phyloP scores from a whole-genome alignment of 1,140 invertebrate species.

The Drosophila elegans region DNA sequence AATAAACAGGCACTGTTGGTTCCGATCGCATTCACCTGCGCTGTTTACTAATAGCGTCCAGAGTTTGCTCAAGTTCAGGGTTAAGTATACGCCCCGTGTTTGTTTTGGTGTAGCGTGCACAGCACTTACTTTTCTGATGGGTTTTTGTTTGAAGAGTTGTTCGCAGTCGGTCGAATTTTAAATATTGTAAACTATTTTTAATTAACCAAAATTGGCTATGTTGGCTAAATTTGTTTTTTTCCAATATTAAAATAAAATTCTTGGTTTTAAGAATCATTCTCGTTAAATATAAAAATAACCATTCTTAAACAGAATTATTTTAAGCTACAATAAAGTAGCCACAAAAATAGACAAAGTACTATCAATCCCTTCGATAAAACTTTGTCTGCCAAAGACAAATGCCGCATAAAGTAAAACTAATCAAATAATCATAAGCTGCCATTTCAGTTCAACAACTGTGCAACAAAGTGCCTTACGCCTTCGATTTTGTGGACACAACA shows the following conservation, averaged over 20 bases:
- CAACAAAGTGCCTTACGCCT: slow-evolving; percentile 27
- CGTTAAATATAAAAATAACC: too few relatives aligned
- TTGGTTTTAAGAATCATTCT: background rate
- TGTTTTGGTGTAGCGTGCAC: slow-evolving; percentile 11
- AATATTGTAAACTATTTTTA: background rate
- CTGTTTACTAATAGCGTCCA: background rate
- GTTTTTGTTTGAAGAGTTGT: background rate
- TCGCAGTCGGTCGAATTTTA: background rate
- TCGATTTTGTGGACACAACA: slow-evolving; percentile 37
- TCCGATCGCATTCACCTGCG: slow-evolving; percentile 1
- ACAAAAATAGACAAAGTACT: background rate
- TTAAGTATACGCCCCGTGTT: slow-evolving; percentile 15
- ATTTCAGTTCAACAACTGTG: slow-evolving; percentile 28
- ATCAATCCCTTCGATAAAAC: background rate
- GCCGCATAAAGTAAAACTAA: slow-evolving; percentile 8
- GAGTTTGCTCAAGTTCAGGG: slow-evolving; percentile 21
- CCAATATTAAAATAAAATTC: too few relatives aligned
- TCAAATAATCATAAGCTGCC: slow-evolving; percentile 31
- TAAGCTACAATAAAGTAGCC: too few relatives aligned
- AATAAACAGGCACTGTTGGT: background rate
- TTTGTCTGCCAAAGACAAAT: slow-evolving; percentile 1
- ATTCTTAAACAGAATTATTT: background rate
- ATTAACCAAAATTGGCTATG: too few relatives aligned
- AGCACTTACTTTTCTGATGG: background rate
- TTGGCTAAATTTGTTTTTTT: too few relatives aligned